Base-by-base conservation (phyloP, 1,140 invertebrate genomes). In the Elymnias hypermnestra region DNA sequence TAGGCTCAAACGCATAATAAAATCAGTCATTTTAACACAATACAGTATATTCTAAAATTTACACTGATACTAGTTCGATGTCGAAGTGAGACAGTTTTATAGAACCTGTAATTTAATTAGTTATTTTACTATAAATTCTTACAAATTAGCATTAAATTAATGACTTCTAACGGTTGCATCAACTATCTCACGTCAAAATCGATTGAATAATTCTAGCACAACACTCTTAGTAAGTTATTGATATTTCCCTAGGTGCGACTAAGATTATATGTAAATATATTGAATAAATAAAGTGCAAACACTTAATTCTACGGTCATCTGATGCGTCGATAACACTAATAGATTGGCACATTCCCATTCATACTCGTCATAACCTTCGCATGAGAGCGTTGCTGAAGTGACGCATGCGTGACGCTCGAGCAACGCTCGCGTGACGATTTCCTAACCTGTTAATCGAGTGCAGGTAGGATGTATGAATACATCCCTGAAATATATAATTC, bases 11-110 rank as follows among this genome's bases (percentile, higher is more conserved):
- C 79, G 70, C 73, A 76, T 86, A 85, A 87, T 87, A 78, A 86
- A 85, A 87, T 87, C 86, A 87, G 86, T 87, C 86, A 84, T 86
- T 87, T 86, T 76, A 85, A 85, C 75, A 70, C 64, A 85, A 85
- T 82, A 74, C 70, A 84, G 68, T 81, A 74, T 77, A 77, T 74
- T 83, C 72, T 81, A 78, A 74, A 79, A 81, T 83, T 57, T 85
- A 85, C 78, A 83, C 72, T 74, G 76, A 82, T 75, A 70, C 67
- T 81, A 74, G 67, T 63, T 72, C 81, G 73, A 83, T 67, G 63
- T 74, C 72, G 72, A 74, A 56, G 72, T 74, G 74, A 84, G 69
- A 83, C 73, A 79, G 70, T 69, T 65, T 40, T 55, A 50, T 61
- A 53, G 65, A 64, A 67, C 67, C 66, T 63, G 63, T 47, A 62